A percentile compares a stretch with the other conserved stretches of the same genome.
Conservation (phyloP, 2,888 invertebrate species). For the Gibbula magus region DNA sequence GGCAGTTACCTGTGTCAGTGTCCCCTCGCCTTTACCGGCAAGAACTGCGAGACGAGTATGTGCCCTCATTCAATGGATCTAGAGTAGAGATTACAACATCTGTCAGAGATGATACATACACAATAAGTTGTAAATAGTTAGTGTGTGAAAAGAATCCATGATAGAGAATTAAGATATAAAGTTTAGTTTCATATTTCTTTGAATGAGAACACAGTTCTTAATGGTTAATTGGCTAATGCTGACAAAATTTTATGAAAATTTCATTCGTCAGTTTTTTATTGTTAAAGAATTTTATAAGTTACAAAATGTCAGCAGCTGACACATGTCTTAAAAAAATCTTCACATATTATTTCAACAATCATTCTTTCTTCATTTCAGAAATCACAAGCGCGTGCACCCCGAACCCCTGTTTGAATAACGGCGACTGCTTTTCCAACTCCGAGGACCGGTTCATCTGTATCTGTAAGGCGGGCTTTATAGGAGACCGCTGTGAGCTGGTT, state of each 20-base stretch:
- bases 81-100: not conserved
- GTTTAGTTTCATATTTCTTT: no score
- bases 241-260: no score
- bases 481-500: not conserved
- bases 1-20: slow-evolving; percentile 23
- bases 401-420: not conserved
- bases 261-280: no score
- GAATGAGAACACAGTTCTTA: no score
- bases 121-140: not conserved
- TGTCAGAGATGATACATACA: no score
- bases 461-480: not conserved
- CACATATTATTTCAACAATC: not conserved
- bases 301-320: no score
- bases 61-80: not conserved
- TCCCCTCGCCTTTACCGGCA: not conserved
- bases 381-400: not conserved
- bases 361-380: not conserved
- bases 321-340: no score
- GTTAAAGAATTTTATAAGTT: no score
- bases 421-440: not conserved
- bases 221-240: no score
- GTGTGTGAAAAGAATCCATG: no score
- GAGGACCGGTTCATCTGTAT: slow-evolving; percentile 7
- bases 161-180: not conserved
- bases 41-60: slow-evolving; percentile 18